Evolutionary conservation across 1,140 invertebrate species (phyloP), one percentile per base, ranked within the genome.

Genomic region (Zelostemma sp.): DNA sequence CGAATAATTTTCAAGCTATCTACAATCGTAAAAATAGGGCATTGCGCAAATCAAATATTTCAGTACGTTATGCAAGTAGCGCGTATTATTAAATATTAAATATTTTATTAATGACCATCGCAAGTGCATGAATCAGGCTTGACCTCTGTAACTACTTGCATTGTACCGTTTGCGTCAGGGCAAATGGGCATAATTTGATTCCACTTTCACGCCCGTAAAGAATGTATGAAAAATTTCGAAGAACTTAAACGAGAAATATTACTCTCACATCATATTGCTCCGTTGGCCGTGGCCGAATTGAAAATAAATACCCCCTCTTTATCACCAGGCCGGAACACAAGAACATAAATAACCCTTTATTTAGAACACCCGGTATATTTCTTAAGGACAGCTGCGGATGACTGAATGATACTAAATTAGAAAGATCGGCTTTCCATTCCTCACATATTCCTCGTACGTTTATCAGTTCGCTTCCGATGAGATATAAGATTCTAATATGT

Each of bases 251-350:
- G 43, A 49, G 45, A 15, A 21, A 15, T 21, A 65, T 38, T 40
- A 41, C 8, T 35, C 9, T 46, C 12, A 6, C 53, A 50, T 28
- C 45, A 41, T 47, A 66, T 59, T 72, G 65, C 51, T 64, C 59
- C 50, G 76, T 75, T 83, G 83, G 80, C 82, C 83, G 80, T 85
- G 83, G 80, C 82, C 83, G 78, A 77, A 75, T 84, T 85, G 72
- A 80, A 85, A 82, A 85, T 84, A 85, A 83, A 84, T 81, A 74
- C 59, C 59, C 54, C 69, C 41, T 56, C 41, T 46, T 43, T 48
- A 69, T 63, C 58, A 47, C 57, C 69, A 55, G 65, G 68, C 56
- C 59, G 56, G 68, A 74, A 75, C 63, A 71, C 28, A 60, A 45
- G 61, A 74, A 72, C 75, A 19, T 80, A 83, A 82, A 82, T 82